phyloP scores from a whole-genome alignment of 2,797 vertebrate species.

The Psittacula echo region DNA sequence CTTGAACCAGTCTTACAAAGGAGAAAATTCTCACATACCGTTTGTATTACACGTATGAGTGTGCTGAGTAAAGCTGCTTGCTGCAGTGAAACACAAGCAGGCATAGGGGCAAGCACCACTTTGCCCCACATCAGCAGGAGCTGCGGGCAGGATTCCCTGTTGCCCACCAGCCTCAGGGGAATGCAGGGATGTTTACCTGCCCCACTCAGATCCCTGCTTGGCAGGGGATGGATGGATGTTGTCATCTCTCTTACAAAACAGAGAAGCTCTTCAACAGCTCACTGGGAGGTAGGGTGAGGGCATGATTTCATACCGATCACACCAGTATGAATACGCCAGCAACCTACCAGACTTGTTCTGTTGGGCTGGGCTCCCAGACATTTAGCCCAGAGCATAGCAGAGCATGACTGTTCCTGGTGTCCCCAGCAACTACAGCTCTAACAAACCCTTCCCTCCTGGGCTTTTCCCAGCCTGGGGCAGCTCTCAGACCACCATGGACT shows the following conservation, averaged over 20 bases:
- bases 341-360: conserved; percentile 52
- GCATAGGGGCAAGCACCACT: fast-evolving
- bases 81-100: background rate
- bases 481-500: background rate
- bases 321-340: background rate
- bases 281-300: conserved; percentile 59
- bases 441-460: background rate
- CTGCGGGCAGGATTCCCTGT: background rate
- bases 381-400: background rate
- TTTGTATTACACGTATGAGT: fast-evolving
- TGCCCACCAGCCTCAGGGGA: background rate
- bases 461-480: background rate
- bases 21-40: background rate
- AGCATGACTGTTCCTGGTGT: background rate
- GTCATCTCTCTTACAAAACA: conserved; percentile 56
- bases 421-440: conserved; percentile 24
- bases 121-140: fast-evolving
- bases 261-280: conserved; percentile 45
- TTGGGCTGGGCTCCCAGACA: background rate
- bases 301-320: conserved; percentile 42
- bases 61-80: background rate
- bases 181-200: background rate
- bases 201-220: background rate
- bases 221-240: conserved; percentile 26
- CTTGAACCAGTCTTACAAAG: background rate